These are phyloP conservation scores for Taenioides sp. DNA, from an alignment of 2,797 vertebrate genomes.

Conservation along the genomic window DNA sequence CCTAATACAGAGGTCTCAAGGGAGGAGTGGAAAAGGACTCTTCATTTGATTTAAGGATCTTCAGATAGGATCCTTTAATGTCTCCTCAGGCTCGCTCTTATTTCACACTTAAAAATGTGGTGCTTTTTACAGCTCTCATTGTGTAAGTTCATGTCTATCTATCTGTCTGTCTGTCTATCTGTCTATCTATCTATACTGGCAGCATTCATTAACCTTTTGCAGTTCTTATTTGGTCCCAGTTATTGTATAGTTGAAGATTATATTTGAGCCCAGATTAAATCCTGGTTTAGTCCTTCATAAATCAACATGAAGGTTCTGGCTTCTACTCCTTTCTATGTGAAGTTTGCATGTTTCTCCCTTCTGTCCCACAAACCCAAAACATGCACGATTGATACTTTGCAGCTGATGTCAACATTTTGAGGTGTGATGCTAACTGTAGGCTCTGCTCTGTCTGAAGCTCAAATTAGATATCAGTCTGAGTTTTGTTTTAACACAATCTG, in stretches of 20 bases:
- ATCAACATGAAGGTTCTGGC: not conserved
- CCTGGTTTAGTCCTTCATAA: not conserved
- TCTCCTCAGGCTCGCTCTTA: constrained; percentile 41
- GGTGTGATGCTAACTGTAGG: too few relatives aligned
- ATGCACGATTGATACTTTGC: too few relatives aligned
- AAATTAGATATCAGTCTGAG: too few relatives aligned
- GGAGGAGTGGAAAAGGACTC: constrained; percentile 47
- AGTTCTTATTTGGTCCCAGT: not conserved
- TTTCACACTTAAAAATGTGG: constrained; percentile 35
- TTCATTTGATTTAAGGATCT: constrained; percentile 66
- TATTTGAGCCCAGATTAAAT: too few relatives aligned
- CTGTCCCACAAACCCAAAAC: too few relatives aligned
- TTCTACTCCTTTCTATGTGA: too few relatives aligned
- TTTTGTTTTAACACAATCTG: too few relatives aligned
- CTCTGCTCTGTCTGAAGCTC: too few relatives aligned
- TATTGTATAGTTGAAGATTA: too few relatives aligned
- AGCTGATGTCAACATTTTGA: too few relatives aligned
- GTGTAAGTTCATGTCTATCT: not conserved
- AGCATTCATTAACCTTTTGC: not conserved
- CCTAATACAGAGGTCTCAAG: constrained; percentile 48
- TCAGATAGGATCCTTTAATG: constrained; percentile 37
- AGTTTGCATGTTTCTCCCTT: too few relatives aligned
- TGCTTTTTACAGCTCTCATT: constrained; percentile 14
- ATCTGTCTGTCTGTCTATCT: too few relatives aligned
- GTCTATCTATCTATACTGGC: not conserved